These are phyloP conservation scores for Chaetorhynchus papuensis DNA, from an alignment of 2,113 vertebrate genomes.

Conservation along the genomic window DNA sequence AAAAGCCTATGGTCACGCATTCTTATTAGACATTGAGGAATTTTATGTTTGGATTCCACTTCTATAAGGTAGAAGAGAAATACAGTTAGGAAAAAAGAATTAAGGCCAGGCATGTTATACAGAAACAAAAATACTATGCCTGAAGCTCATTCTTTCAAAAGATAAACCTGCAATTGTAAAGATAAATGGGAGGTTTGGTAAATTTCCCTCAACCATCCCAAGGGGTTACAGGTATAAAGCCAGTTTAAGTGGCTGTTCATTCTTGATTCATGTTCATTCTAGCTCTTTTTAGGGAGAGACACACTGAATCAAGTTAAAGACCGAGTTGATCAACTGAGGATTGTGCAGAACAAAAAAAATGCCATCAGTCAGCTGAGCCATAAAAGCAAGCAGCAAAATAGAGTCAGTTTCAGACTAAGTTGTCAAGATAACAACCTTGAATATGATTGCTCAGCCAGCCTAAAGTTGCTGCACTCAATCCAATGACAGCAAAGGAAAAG, in stretches of 20 bases:
- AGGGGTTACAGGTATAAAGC: slow-evolving; percentile 1
- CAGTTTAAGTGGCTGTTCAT: slow-evolving; percentile 24
- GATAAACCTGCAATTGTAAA: slow-evolving; percentile 26
- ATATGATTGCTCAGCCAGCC: background rate
- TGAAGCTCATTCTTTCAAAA: slow-evolving; percentile 26
- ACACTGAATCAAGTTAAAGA: slow-evolving; percentile 51
- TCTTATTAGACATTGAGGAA: background rate
- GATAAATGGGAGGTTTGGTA: slow-evolving; percentile 22
- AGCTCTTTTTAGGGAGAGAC: slow-evolving; percentile 1
- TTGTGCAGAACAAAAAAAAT: slow-evolving; percentile 3
- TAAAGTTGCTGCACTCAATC: background rate
- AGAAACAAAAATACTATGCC: slow-evolving; percentile 18
- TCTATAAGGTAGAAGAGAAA: background rate
- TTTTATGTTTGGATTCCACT: background rate
- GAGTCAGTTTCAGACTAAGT: slow-evolving; percentile 25
- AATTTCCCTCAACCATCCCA: slow-evolving; percentile 26
- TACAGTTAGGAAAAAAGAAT: slow-evolving; percentile 17
- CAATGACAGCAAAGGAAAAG: background rate
- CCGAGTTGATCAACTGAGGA: slow-evolving; percentile 19
- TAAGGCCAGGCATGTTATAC: background rate
- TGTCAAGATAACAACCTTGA: slow-evolving; percentile 29
- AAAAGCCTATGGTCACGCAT: background rate
- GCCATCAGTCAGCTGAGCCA: slow-evolving; percentile 2
- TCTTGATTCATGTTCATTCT: slow-evolving; percentile 36
- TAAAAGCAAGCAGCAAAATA: slow-evolving; percentile 23